Conservation (phyloP, 92 coral and sea anemone genomes). For the Paramuricea clavata region DNA sequence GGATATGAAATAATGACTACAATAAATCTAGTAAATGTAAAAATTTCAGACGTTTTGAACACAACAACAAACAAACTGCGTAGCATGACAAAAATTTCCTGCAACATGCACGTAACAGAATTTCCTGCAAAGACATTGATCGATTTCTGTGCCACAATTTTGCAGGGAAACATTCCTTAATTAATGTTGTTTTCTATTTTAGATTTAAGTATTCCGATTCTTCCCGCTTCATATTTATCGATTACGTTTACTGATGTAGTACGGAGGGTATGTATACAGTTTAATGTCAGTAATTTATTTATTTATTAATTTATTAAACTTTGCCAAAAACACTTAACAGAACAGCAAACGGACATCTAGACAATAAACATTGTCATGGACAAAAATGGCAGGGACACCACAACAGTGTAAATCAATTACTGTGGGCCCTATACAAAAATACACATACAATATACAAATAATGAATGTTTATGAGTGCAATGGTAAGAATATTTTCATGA, state of each 20-base stretch:
- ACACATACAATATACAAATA: too few relatives aligned
- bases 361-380: too few relatives aligned
- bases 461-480: too few relatives aligned
- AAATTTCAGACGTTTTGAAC: too few relatives aligned
- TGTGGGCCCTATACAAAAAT: too few relatives aligned
- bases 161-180: neutral
- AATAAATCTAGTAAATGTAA: too few relatives aligned
- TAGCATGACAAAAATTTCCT: neutral
- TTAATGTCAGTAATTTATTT: neutral
- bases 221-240: constrained; percentile 79
- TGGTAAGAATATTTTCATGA: too few relatives aligned
- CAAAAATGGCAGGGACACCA: too few relatives aligned
- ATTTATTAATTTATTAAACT: neutral
- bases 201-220: constrained; percentile 74
- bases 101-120: neutral
- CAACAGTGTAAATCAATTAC: too few relatives aligned
- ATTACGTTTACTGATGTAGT: constrained; percentile 70
- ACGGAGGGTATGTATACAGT: constrained; percentile 23
- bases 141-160: neutral
- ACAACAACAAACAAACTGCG: too few relatives aligned
- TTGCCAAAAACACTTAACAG: too few relatives aligned
- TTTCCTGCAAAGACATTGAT: neutral
- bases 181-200: neutral
- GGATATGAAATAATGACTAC: neutral
- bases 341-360: too few relatives aligned